Evolutionary conservation across 2,888 invertebrate species (phyloP), one percentile per base, ranked within the genome.

Genomic region (Drosophila subquinaria): DNA sequence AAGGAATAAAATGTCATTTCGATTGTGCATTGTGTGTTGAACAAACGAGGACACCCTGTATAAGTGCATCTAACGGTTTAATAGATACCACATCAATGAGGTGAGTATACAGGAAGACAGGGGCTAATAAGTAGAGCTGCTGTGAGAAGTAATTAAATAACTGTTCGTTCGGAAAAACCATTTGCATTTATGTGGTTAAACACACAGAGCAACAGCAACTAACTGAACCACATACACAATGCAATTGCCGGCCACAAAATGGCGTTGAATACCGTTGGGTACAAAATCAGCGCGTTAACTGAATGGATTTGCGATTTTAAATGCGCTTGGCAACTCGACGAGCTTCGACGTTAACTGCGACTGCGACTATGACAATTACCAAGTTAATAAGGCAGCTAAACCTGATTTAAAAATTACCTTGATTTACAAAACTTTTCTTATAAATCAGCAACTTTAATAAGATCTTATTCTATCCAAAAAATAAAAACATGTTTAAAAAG

Each of bases 251-350:
- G 65, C 35, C 40, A 42, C 42, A 53, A 53, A 42, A 40, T 42
- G 53, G 40, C 40, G 53, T 42, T 11, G 27, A 53, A 35, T 56
- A 56, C 56, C 43, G 56, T 56, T 79, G 48, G 45, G 30, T 53
- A 67, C 63, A 50, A 79, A 80, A 76, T 79, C 80, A 59, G 38
- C 42, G 56, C 63, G 43, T 59, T 76, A 67, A 77, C 80, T 77
- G 66, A 77, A 64, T 53, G 11, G 60, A 70, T 76, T 70, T 15
- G 35, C 55, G 42, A 69, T 55, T 76, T 50, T 38, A 35, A 62
- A 64, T 65, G 61, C 27, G 59, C 67, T 53, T 50, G 42, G 56
- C 56, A 27, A 52, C 72, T 59, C 23, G 53, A 42, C 30, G n/a
- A 40, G 51, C 65, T 33, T 20, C 47, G 40, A 66, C 53, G 73